Evolutionary conservation across 1,140 invertebrate species (phyloP), one percentile per base, ranked within the genome.

Genomic region (Camponotus vicinus): DNA sequence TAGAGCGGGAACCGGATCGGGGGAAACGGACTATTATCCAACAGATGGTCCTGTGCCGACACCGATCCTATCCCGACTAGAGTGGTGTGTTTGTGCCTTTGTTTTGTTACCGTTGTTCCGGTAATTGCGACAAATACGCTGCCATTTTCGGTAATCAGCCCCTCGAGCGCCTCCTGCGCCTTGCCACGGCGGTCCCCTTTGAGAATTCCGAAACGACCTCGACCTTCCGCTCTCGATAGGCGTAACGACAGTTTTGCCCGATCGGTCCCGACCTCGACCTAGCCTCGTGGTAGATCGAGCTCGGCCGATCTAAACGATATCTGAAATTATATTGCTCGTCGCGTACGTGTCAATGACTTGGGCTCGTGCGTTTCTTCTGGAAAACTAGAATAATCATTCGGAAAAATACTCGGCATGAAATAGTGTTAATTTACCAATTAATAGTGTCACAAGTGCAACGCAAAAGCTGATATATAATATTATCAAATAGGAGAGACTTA

Each of bases 61-160:
- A 90, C 86, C 88, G 86, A 80, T 67, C 3, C 0, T 40, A 27
- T 27, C 27, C 88, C 90, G 59, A 70, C 87, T 77, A 79, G 83
- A 71, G 67, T 87, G 86, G 79, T 86, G 80, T 75, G 64, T 80
- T 42, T 70, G 79, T 49, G 79, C 88, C 91, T 92, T 92, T 92
- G 93, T 93, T 93, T 94, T 93, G 92, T 93, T 93, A 93, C 92
- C 92, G 93, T 93, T 94, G 92, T 93, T 93, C 92, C 92, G 90
- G 91, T 94, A 94, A 94, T 94, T 94, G 92, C 90, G 92, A 91
- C 91, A 91, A 91, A 93, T 92, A 93, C 91, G 91, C 80, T 91
- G 86, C 93, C 91, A 93, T 94, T 94, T 94, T 91, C 85, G 91
- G 91, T 93, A 94, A 94, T 93, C 92, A 93, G 49, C 15, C 89